Percentiles rank a stretch among this genome's conserved stretches.
These are phyloP conservation scores for Dascillus cervinus DNA, from an alignment of 2,888 invertebrate genomes.

Conservation along the genomic window DNA sequence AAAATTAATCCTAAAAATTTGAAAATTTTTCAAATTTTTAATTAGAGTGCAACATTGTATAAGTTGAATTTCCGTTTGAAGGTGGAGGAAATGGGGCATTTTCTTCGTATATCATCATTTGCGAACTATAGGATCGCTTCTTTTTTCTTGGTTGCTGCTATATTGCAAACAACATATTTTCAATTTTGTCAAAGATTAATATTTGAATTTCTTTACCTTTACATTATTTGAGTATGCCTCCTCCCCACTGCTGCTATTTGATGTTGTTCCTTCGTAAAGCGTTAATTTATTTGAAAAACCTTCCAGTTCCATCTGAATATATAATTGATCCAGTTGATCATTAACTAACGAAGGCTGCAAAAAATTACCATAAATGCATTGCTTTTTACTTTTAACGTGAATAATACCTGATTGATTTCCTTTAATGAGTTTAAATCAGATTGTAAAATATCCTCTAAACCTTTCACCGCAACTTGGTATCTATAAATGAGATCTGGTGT, in stretches of 20 bases:
- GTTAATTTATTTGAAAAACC: conserved; percentile 52
- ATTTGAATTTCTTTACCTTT: no score
- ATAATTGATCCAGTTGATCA: conserved; percentile 64
- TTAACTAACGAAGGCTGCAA: conserved; percentile 60
- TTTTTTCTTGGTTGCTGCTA: conserved; percentile 40
- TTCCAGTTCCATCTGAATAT: conserved; percentile 59
- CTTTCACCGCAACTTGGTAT: conserved; percentile 55
- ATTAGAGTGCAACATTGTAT: no score
- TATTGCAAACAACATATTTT: not conserved
- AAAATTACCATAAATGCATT: conserved; percentile 8
- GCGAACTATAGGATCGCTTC: conserved; percentile 47
- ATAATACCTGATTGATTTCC: conserved; percentile 47
- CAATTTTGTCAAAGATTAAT: no score
- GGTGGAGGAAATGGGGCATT: conserved; percentile 59
- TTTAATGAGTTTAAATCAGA: conserved; percentile 52
- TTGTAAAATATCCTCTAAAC: conserved; percentile 53
- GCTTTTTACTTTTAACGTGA: conserved; percentile 1
- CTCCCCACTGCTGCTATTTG: conserved; percentile 43
- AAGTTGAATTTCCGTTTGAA: no score
- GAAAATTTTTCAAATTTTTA: no score
- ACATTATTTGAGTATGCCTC: no score
- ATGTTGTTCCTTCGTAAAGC: conserved; percentile 55
- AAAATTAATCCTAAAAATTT: no score
- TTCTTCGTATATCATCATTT: conserved; percentile 64
- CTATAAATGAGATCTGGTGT: conserved; percentile 62